Percentiles rank a stretch among this genome's conserved stretches.
Conservation (phyloP, 1,140 invertebrate species). For the Drosophila micromelanica region DNA sequence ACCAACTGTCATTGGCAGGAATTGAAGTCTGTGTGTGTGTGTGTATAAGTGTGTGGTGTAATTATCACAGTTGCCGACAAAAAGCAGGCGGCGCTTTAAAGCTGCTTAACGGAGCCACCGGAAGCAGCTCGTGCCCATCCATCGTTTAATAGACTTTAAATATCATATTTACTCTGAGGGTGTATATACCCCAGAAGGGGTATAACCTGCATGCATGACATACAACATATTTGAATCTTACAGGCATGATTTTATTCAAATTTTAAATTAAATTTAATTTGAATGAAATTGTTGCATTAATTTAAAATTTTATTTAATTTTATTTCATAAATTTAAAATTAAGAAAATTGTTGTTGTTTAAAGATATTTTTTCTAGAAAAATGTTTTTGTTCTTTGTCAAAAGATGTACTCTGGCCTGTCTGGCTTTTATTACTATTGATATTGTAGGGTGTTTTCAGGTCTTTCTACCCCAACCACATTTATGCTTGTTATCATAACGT, state of each 20-base stretch:
- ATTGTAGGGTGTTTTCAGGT: background rate
- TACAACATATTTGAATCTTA: too few species aligned
- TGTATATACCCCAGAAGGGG: constrained; percentile 6
- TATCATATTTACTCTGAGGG: constrained; percentile 52
- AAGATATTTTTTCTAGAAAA: too few species aligned
- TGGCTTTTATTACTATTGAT: too few species aligned
- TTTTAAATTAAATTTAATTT: too few species aligned
- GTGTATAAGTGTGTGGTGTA: constrained; percentile 12
- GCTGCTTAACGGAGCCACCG: constrained; percentile 43
- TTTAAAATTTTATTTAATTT: too few species aligned
- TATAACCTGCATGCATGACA: background rate
- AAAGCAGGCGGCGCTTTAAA: constrained; percentile 59
- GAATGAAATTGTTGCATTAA: too few species aligned
- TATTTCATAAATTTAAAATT: too few species aligned
- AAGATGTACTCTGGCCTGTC: too few species aligned
- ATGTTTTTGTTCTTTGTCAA: too few species aligned
- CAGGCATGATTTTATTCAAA: too few species aligned
- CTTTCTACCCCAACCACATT: background rate
- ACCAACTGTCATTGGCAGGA: constrained; percentile 6
- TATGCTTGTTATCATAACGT: constrained; percentile 30
- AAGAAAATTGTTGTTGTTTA: too few species aligned
- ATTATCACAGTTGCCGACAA: constrained; percentile 30
- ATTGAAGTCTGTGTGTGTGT: background rate
- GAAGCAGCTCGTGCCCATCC: constrained; percentile 51
- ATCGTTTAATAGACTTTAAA: constrained; percentile 71